Conservation (phyloP, 2,113 vertebrate species). For the Zootoca vivipara region DNA sequence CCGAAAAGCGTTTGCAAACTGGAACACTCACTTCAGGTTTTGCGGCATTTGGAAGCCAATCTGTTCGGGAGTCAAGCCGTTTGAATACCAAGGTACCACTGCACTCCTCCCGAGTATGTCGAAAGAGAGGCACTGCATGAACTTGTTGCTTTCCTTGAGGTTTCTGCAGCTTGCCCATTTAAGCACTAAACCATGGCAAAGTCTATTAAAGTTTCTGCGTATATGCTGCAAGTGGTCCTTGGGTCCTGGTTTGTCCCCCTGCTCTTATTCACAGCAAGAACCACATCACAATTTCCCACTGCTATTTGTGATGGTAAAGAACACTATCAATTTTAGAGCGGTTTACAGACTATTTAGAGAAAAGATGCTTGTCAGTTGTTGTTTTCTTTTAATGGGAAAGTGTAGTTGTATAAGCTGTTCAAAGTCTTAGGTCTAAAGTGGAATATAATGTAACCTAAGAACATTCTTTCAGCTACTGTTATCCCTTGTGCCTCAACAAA, state of each 20-base stretch:
- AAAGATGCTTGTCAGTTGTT: not conserved
- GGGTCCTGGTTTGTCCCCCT: not conserved
- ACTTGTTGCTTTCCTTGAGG: too few relatives aligned
- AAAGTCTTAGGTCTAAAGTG: not conserved
- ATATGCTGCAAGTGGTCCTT: too few relatives aligned
- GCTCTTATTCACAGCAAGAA: not conserved
- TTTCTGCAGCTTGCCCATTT: too few relatives aligned
- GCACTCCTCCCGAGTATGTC: too few relatives aligned
- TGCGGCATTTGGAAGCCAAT: too few relatives aligned
- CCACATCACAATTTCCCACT: not conserved
- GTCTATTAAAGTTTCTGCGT: too few relatives aligned
- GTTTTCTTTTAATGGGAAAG: not conserved
- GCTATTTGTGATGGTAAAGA: not conserved
- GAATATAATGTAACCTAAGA: not conserved
- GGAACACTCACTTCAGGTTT: too few relatives aligned
- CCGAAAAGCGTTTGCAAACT: too few relatives aligned
- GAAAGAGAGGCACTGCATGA: too few relatives aligned
- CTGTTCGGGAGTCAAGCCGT: too few relatives aligned
- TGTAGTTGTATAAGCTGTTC: not conserved
- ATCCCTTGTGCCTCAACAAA: conserved; percentile 82
- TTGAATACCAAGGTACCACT: too few relatives aligned
- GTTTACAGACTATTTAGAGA: not conserved
- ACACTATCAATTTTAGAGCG: not conserved
- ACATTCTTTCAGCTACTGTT: conserved; percentile 73
- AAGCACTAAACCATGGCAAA: too few relatives aligned